Conservation (phyloP, 2,797 vertebrate species). For the Pipistrellus kuhlii region DNA sequence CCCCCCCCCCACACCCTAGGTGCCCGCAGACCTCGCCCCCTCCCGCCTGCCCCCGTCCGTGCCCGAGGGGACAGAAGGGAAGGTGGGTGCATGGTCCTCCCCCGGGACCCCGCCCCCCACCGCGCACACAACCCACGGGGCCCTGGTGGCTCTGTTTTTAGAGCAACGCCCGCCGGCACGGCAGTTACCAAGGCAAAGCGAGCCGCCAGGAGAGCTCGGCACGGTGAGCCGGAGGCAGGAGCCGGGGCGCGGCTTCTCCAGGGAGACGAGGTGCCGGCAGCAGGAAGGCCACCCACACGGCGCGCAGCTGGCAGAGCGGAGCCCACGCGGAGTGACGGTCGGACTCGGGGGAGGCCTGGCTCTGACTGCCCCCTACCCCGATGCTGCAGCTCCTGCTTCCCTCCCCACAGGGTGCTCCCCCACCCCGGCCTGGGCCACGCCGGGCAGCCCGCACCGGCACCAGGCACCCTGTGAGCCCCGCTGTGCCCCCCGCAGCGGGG, state of each 20-base stretch:
- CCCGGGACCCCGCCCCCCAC: not conserved
- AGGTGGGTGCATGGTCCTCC: not conserved
- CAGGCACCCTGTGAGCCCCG: no score
- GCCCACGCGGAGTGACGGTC: not conserved
- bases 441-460: not conserved
- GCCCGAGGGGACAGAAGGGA: not conserved
- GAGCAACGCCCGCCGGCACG: slow-evolving; percentile 17
- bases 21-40: not conserved
- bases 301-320: not conserved
- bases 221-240: not conserved
- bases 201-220: not conserved
- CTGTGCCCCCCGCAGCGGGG: fast-evolving
- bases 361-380: not conserved
- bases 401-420: not conserved
- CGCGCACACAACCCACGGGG: slow-evolving; percentile 44
- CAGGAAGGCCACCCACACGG: not conserved
- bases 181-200: slow-evolving; percentile 72
- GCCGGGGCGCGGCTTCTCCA: not conserved
- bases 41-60: not conserved
- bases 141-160: slow-evolving; percentile 56
- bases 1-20: not conserved
- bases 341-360: not conserved
- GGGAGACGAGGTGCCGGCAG: slow-evolving; percentile 41
- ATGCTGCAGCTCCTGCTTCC: fast-evolving
- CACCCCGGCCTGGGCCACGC: not conserved